A percentile compares a stretch with the other conserved stretches of the same genome.
Conservation (phyloP, 53 echinoderm and acorn worm species). For the Glandiceps talaboti region DNA sequence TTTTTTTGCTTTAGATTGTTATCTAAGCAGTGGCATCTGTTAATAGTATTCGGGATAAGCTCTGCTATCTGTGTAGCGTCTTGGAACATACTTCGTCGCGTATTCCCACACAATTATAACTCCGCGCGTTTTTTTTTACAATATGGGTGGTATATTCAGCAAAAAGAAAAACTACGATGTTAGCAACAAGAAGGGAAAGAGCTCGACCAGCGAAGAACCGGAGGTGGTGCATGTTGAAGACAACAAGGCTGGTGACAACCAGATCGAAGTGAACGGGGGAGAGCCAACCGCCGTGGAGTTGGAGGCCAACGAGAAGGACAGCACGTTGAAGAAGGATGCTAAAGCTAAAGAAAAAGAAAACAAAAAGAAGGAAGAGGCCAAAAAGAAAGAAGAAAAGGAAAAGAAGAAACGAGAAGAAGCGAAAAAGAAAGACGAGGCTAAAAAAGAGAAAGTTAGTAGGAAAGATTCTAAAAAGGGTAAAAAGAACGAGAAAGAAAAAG, state of each 20-base stretch:
- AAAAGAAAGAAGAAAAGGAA: neutral
- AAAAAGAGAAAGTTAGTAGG: neutral
- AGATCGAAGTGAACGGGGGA: neutral
- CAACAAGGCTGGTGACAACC: slow-evolving; percentile 16
- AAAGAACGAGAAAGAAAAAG: neutral
- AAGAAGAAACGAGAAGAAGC: neutral
- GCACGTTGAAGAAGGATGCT: neutral
- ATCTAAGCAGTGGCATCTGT: too few relatives aligned
- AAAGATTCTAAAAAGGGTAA: neutral
- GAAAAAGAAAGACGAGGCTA: neutral
- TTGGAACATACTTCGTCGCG: too few relatives aligned
- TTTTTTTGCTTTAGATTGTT: too few relatives aligned
- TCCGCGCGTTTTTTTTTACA: too few relatives aligned
- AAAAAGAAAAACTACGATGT: slow-evolving; percentile 34
- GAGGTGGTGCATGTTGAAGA: slow-evolving; percentile 16
- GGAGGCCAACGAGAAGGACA: neutral
- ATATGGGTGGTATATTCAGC: slow-evolving; percentile 31
- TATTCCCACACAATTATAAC: too few relatives aligned
- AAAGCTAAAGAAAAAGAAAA: neutral
- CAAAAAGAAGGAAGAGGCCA: neutral
- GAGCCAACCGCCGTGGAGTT: neutral
- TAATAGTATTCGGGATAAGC: too few relatives aligned
- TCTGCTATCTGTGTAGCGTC: too few relatives aligned
- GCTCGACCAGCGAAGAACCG: slow-evolving; percentile 9
- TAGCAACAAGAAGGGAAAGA: slow-evolving; percentile 14